Conservation (phyloP, 2,888 invertebrate species). For the Lochmaea crataegi region DNA sequence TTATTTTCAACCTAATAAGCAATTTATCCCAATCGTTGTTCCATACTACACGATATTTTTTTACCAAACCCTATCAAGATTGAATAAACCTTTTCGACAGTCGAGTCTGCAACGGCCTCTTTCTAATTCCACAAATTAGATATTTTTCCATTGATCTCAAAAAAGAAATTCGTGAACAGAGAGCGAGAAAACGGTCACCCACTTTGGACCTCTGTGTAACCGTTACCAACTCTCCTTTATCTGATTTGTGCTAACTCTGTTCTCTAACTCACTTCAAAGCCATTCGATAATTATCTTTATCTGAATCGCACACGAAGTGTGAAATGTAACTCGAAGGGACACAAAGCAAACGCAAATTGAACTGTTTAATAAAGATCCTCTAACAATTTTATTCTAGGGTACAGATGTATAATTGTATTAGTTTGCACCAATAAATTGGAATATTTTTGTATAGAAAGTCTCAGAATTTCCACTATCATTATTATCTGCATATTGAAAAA, state of each 20-base stretch:
- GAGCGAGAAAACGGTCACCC: conserved; percentile 34
- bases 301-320: conserved; percentile 55
- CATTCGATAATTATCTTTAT: conserved; percentile 55
- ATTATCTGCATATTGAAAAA: too few species aligned
- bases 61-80: conserved; percentile 24
- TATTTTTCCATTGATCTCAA: conserved; percentile 33
- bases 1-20: conserved; percentile 19
- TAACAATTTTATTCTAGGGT: conserved; percentile 30
- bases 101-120: conserved; percentile 21
- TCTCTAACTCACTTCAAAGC: conserved; percentile 56
- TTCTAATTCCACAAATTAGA: conserved; percentile 35
- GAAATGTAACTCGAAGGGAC: conserved; percentile 55
- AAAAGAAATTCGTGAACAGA: conserved; percentile 22
- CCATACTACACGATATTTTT: conserved; percentile 22
- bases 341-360: conserved; percentile 56
- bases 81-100: conserved; percentile 26
- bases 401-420: conserved; percentile 31
- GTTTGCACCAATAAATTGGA: conserved; percentile 12
- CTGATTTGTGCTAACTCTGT: conserved; percentile 55
- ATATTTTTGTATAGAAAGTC: not conserved
- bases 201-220: conserved; percentile 33
- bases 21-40: conserved; percentile 16
- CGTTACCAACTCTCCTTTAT: conserved; percentile 55
- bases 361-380: conserved; percentile 52
- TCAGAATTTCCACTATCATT: not conserved